Evolutionary conservation across 2,797 vertebrate genomes (phyloP).

Genomic region (Steatocranus sp.): DNA sequence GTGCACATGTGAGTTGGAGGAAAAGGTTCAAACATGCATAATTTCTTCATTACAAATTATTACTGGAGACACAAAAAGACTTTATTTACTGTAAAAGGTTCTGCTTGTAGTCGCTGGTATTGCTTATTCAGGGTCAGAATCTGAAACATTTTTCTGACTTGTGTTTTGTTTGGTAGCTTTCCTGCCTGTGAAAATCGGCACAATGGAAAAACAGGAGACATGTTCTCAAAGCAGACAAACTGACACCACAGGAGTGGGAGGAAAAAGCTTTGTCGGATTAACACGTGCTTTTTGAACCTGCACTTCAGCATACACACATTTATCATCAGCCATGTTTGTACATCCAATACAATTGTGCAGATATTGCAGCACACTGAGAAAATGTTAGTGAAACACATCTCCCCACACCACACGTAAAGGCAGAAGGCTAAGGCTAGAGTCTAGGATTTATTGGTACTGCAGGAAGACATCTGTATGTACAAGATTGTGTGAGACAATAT

Average conservation of each 20-base stretch:
- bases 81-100: neutral
- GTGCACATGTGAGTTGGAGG: neutral
- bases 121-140: neutral
- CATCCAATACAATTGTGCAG: neutral
- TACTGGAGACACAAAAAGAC: neutral
- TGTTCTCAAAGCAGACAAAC: neutral
- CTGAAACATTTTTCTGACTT: neutral
- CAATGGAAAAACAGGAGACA: neutral
- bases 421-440: neutral
- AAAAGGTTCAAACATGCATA: neutral
- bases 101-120: neutral
- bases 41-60: neutral
- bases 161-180: neutral
- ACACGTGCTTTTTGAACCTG: neutral
- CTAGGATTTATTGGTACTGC: neutral
- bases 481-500: conserved; percentile 34
- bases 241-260: neutral
- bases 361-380: neutral
- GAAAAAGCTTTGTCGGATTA: neutral
- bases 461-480: conserved; percentile 36
- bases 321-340: neutral
- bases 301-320: neutral
- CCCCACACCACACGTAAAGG: neutral
- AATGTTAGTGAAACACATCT: neutral
- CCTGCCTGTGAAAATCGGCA: neutral